These are phyloP conservation scores for Parnassius mnemosyne DNA, from an alignment of 2,888 invertebrate species.

Conservation along the genomic window DNA sequence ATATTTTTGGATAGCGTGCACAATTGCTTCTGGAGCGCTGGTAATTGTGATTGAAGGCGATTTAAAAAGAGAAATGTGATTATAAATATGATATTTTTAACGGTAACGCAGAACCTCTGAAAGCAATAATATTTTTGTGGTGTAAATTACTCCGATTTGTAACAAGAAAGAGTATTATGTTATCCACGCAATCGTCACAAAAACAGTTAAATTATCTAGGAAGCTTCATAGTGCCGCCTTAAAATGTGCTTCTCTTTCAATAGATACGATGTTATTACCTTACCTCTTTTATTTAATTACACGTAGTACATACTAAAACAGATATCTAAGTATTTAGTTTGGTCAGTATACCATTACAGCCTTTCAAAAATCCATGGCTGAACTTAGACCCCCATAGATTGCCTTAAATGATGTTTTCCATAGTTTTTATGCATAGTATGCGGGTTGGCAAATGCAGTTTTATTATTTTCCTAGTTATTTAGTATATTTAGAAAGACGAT, in stretches of 20 bases:
- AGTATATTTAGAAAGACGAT: no score
- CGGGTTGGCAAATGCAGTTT: no score
- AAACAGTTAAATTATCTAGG: conserved; percentile 49
- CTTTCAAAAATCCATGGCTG: no score
- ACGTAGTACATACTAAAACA: no score
- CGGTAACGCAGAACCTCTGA: conserved; percentile 66
- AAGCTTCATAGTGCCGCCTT: conserved; percentile 64
- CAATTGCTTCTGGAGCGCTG: conserved; percentile 70
- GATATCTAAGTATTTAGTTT: no score
- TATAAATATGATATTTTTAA: conserved; percentile 60
- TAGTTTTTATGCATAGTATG: no score
- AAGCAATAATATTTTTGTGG: conserved; percentile 79
- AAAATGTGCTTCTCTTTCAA: conserved; percentile 49
- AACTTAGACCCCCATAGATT: no score
- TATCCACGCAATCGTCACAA: conserved; percentile 69
- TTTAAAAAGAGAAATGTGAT: not conserved
- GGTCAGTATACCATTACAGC: no score
- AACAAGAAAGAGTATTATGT: conserved; percentile 67
- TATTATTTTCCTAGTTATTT: no score
- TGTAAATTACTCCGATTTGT: conserved; percentile 58
- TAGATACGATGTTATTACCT: not conserved
- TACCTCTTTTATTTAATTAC: no score
- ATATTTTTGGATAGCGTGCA: conserved; percentile 77
- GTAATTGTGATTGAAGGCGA: conserved; percentile 38
- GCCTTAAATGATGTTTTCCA: no score